Base-by-base conservation (phyloP, 2,888 invertebrate genomes). In the Caenorhabditis uteleia region DNA sequence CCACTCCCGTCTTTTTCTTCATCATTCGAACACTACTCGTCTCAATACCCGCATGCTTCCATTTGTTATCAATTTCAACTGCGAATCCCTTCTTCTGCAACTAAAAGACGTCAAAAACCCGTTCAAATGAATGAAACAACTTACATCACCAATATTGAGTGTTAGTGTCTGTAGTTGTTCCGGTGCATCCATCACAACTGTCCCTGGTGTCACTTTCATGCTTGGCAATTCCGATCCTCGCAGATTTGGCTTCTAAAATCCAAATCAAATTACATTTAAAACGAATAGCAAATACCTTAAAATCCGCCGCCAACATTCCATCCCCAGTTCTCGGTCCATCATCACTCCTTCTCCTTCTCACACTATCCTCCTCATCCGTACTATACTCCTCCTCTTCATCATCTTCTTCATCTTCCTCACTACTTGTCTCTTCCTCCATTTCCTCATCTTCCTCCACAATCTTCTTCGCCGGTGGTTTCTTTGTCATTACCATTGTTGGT, bases 41-140 rank as follows among this genome's bases (percentile, higher is more conserved):
- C 31, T 57, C 58, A 3, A 64, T 46, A 8, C 66, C 68, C 14
- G 53, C 55, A 26, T 62, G 62, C 23, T 51, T 58, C 66, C 68
- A 72, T 33, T 55, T 47, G 26, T 72, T 72, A 14, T 72, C 66
- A 34, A 72, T 51, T 8, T 62, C 59, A 12, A 71, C 43, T 8
- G 43, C 33, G 20, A 59, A 34, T 3, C 55, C 49, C 14, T 57
- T 60, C 18, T 45, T 38, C 39, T 61, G 45, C 5, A 60, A 40
- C n/a, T 27, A 16, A 6, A 8, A 36, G 7, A 8, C 12, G n/a
- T 6, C 8, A 25, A 49, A 25, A 49, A 36, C 2, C 8, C 12
- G 16, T 20, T 14, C 12, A 3, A 34, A 47, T 12, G 29, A 46
- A 6, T 3, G 4, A 27, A 40, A 40, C 23, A 8, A 39, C 7